Percentiles rank a stretch among this genome's conserved stretches.
Conservation (phyloP, 2,888 invertebrate species). For the Parnassius apollo region DNA sequence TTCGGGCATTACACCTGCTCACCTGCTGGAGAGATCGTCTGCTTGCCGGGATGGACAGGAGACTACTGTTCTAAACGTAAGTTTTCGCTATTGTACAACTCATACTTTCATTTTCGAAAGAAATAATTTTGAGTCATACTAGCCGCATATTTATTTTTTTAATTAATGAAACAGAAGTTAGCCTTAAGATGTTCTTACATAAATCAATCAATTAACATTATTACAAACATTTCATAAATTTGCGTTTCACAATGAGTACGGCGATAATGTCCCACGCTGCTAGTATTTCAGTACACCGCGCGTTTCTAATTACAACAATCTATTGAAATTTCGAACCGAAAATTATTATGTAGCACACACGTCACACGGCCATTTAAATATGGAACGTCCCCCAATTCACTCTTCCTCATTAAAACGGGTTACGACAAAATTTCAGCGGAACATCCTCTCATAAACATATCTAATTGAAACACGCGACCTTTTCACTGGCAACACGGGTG, state of each 20-base stretch:
- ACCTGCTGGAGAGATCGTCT: constrained; percentile 91
- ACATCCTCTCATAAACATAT: constrained; percentile 63
- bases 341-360: constrained; percentile 25
- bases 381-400: constrained; percentile 61
- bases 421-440: constrained; percentile 59
- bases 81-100: constrained; percentile 53
- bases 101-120: constrained; percentile 23
- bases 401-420: constrained; percentile 74
- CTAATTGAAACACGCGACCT: constrained; percentile 53
- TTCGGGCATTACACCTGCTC: constrained; percentile 98
- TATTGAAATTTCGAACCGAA: constrained; percentile 28
- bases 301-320: constrained; percentile 26
- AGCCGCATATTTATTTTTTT: background rate
- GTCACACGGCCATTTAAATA: constrained; percentile 42
- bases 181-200: too few species aligned
- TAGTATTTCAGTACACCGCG: constrained; percentile 18
- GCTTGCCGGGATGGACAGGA: constrained; percentile 95
- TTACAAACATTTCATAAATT: constrained; percentile 15
- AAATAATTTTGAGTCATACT: background rate
- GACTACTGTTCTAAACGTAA: constrained; percentile 96
- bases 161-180: background rate
- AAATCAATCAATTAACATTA: background rate
- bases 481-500: constrained; percentile 34
- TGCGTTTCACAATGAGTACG: constrained; percentile 21
- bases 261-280: constrained; percentile 22